A percentile compares a stretch with the other conserved stretches of the same genome.
Evolutionary conservation across 2,113 vertebrate species (phyloP).

Genomic region (Gymnogyps californianus): DNA sequence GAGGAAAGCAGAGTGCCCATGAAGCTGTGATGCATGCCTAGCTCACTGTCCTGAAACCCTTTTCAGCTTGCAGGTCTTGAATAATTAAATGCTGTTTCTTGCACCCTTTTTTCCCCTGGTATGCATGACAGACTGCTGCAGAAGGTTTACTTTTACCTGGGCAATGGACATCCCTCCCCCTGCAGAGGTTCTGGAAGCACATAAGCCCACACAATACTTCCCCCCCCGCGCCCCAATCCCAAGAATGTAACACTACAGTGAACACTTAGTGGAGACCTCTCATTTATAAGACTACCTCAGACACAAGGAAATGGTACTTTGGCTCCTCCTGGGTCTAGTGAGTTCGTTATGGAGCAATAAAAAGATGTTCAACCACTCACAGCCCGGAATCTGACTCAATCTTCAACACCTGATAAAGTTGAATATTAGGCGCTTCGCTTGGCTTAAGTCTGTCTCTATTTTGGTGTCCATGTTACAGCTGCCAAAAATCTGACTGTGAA

Average conservation of each 20-base stretch:
- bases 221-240: background rate
- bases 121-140: background rate
- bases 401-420: constrained; percentile 17
- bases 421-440: constrained; percentile 2
- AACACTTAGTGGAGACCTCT: background rate
- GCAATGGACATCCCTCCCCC: background rate
- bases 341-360: constrained; percentile 19
- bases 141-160: background rate
- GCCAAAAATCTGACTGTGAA: background rate
- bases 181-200: background rate
- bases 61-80: constrained; percentile 25
- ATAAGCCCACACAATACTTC: background rate
- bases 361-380: constrained; percentile 8
- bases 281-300: constrained; percentile 15
- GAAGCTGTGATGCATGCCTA: background rate
- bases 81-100: constrained; percentile 47
- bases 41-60: constrained; percentile 21
- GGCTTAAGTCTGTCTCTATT: constrained; percentile 4
- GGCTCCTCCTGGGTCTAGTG: constrained; percentile 33
- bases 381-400: constrained; percentile 23
- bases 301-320: background rate
- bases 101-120: background rate
- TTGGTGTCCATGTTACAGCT: background rate
- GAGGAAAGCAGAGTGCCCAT: background rate
- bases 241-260: background rate